Evolutionary conservation across 2,113 vertebrate species (phyloP), one percentile per base, ranked within the genome.

Genomic region (Lophius piscatorius): DNA sequence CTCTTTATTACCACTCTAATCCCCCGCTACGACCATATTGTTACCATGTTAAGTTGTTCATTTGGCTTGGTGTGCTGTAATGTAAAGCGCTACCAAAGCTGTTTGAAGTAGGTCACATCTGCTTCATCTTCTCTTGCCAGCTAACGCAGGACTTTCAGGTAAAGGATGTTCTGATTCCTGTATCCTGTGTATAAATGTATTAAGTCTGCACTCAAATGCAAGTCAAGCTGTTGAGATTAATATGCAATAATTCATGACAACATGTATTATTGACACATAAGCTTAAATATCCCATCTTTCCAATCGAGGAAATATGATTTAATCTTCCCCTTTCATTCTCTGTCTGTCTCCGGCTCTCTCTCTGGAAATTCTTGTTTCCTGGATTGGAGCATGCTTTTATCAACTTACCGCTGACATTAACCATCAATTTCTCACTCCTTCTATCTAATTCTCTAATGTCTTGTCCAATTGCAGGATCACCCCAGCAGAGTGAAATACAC

Each of bases 331-430:
- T 22, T 41, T 54, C 12, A 18, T 35, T 47, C 26, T 63, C 48
- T 49, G 41, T 58, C 33, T 39, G 20, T 62, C 20, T 35, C 2
- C 1, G 9, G 20, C 18, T 38, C 13, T 36, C 24, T 14, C 21
- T 31, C 9, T n/a, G n/a, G n/a, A 16, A 9, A 22, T 11, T 18
- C 0, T 1, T 45, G 18, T 28, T 46, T 16, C 42, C 63, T 34
- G 22, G 5, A 28, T 42, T 45, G 44, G 46, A 63, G 44, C 31
- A 24, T 8, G 17, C 41, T 71, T 57, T 54, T 55, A 48, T 52
- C 22, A 52, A 33, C 44, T 56, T 31, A 2, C 18, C 39, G 58
- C 42, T 38, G 39, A 60, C 68, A 48, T 70, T 40, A 44, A 34
- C 31, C n/a, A 0, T 41, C 56, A 59, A 34, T 51, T 39, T 40